These are phyloP conservation scores for Aphelenchoides avenae DNA, from an alignment of 1,140 invertebrate genomes.

Conservation along the genomic window DNA sequence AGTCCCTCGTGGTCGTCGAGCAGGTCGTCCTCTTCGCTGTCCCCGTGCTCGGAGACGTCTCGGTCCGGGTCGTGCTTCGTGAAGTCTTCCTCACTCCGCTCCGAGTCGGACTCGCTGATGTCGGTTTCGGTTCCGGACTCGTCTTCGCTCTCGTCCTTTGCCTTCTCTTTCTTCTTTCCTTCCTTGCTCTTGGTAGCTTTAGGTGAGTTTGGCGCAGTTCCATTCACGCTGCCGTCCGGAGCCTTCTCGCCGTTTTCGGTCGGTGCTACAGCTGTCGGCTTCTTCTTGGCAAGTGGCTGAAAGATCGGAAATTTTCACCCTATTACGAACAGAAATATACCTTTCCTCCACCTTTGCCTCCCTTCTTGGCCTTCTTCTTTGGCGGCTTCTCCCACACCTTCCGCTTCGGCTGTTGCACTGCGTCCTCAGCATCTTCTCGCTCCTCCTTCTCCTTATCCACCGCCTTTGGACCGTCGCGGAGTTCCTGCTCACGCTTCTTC, in stretches of 20 bases:
- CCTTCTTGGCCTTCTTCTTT: conserved; percentile 55
- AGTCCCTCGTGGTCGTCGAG: conserved; percentile 36
- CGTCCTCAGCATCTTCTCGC: conserved; percentile 64
- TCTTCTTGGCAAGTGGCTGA: conserved; percentile 41
- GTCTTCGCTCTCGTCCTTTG: conserved; percentile 62
- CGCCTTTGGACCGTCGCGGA: conserved; percentile 24
- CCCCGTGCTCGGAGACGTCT: conserved; percentile 1
- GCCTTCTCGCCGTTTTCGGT: not conserved
- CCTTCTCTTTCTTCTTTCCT: conserved; percentile 63
- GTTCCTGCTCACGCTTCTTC: conserved; percentile 29
- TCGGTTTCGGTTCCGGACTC: conserved; percentile 21
- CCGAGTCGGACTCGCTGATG: conserved; percentile 7
- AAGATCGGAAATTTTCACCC: not conserved
- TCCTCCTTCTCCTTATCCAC: conserved; percentile 52
- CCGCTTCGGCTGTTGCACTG: conserved; percentile 30
- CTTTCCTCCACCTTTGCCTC: conserved; percentile 19
- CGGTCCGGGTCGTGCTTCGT: conserved; percentile 15
- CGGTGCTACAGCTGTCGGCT: conserved; percentile 64
- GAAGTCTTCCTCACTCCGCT: conserved; percentile 32
- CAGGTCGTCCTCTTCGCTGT: conserved; percentile 38
- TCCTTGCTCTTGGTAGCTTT: conserved; percentile 50
- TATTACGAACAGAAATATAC: too few relatives aligned
- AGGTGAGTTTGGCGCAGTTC: conserved; percentile 8
- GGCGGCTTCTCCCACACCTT: conserved; percentile 54
- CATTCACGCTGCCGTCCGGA: conserved; percentile 6